Evolutionary conservation across 2,113 vertebrate genomes (phyloP).

Genomic region (Myotis lucifugus): DNA sequence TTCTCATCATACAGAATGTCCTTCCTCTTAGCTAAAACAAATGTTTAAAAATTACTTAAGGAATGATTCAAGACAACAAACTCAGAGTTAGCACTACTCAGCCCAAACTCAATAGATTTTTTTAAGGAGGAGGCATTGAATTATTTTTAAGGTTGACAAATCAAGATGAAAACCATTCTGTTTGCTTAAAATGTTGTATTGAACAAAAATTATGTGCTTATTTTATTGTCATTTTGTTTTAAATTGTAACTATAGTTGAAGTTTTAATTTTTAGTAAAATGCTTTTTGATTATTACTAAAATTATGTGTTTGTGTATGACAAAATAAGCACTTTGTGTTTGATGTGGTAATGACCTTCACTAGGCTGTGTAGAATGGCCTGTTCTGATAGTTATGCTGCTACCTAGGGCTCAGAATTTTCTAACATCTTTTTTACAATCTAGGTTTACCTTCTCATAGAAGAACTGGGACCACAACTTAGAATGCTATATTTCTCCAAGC

Average conservation of each 20-base stretch:
- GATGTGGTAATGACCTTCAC: not conserved
- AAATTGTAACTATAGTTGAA: not conserved
- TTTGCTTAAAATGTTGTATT: not conserved
- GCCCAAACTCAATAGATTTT: not conserved
- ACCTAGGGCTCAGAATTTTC: not conserved
- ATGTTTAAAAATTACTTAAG: not conserved
- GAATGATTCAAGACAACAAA: not conserved
- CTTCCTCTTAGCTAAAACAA: not conserved
- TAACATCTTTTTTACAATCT: not conserved
- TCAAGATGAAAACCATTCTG: not conserved
- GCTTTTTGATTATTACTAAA: not conserved
- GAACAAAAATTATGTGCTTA: not conserved
- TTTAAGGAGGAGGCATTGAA: not conserved
- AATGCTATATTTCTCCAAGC: not conserved
- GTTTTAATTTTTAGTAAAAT: not conserved
- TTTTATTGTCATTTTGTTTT: conserved; percentile 1
- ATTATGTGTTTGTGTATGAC: not conserved
- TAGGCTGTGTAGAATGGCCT: not conserved
- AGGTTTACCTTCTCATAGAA: not conserved
- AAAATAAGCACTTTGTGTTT: not conserved
- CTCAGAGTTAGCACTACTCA: not conserved
- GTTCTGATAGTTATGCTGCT: not conserved
- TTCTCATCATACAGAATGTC: not conserved
- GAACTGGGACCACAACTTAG: not conserved
- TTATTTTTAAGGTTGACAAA: not conserved